Percentiles rank a stretch among this genome's conserved stretches.
phyloP scores from a whole-genome alignment of 2,113 vertebrate species.

The Nycticorax nycticorax region DNA sequence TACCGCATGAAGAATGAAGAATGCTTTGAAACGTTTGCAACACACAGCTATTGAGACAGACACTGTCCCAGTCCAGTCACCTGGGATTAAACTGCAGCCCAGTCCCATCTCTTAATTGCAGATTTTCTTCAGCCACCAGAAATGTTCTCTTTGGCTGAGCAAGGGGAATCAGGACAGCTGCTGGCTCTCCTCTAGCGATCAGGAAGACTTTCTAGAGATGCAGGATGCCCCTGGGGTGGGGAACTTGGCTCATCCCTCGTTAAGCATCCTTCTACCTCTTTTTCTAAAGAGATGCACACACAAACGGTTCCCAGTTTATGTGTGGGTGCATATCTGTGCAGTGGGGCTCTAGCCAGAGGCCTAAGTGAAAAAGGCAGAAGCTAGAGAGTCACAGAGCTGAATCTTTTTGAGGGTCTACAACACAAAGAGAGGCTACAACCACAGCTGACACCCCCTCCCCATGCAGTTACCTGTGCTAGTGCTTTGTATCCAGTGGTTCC shows the following conservation, averaged over 20 bases:
- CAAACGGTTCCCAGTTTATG: neutral
- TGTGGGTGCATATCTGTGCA: neutral
- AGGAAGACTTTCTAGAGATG: neutral
- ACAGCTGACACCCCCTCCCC: conserved; percentile 38
- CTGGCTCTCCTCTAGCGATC: neutral
- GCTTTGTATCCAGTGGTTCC: conserved; percentile 73
- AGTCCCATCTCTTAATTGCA: neutral
- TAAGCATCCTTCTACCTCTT: conserved; percentile 28
- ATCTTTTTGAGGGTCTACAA: conserved; percentile 13
- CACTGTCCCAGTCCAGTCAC: neutral
- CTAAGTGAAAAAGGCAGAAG: conserved; percentile 41
- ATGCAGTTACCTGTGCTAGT: conserved; percentile 84
- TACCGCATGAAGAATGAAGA: conserved; percentile 4
- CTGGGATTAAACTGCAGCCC: conserved; percentile 2
- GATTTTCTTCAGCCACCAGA: neutral
- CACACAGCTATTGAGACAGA: conserved; percentile 41
- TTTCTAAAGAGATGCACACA: neutral
- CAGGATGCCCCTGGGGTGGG: neutral
- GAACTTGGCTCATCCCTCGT: neutral
- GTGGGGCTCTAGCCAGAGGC: conserved; percentile 11
- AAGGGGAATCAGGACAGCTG: neutral
- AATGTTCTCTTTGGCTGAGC: neutral
- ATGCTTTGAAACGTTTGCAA: conserved; percentile 14
- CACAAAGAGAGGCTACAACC: conserved; percentile 38
- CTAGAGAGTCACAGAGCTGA: conserved; percentile 26